phyloP scores from a whole-genome alignment of 2,888 invertebrate species.

The Parnassius apollo region DNA sequence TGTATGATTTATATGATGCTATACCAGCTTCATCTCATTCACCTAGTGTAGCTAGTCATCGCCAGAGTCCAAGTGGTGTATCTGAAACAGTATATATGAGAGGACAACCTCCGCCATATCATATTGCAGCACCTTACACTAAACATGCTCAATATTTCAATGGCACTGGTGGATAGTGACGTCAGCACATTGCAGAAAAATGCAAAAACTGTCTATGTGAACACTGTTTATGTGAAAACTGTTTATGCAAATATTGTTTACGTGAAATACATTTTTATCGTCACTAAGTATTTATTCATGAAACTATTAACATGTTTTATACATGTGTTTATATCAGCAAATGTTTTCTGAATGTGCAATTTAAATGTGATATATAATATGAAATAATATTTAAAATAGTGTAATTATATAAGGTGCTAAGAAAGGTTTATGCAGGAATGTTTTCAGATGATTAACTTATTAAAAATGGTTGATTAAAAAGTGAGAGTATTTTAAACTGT shows the following conservation, averaged over 20 bases:
- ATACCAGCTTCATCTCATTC: conserved; percentile 66
- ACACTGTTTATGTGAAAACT: conserved; percentile 46
- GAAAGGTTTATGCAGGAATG: conserved; percentile 54
- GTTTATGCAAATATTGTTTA: conserved; percentile 52
- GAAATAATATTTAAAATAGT: conserved; percentile 52
- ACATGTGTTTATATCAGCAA: conserved; percentile 32
- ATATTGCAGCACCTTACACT: conserved; percentile 91
- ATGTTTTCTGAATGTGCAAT: conserved; percentile 71
- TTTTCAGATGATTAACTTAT: conserved; percentile 40
- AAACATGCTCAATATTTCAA: conserved; percentile 88
- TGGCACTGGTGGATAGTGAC: conserved; percentile 73
- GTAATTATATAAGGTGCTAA: conserved; percentile 74
- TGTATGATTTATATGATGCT: conserved; percentile 74
- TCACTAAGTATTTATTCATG: conserved; percentile 29
- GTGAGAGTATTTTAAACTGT: conserved; percentile 38
- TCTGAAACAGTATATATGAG: conserved; percentile 63
- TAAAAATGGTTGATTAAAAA: conserved; percentile 21
- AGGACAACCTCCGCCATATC: conserved; percentile 89
- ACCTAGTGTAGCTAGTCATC: conserved; percentile 63
- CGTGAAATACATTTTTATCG: conserved; percentile 34
- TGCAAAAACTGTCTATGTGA: conserved; percentile 22
- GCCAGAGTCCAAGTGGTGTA: conserved; percentile 65
- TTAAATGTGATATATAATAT: conserved; percentile 72
- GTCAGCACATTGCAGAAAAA: conserved; percentile 43
- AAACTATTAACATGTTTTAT: conserved; percentile 22